phyloP scores from a whole-genome alignment of 1,140 invertebrate species.

The Venustaconcha ellipsiformis region DNA sequence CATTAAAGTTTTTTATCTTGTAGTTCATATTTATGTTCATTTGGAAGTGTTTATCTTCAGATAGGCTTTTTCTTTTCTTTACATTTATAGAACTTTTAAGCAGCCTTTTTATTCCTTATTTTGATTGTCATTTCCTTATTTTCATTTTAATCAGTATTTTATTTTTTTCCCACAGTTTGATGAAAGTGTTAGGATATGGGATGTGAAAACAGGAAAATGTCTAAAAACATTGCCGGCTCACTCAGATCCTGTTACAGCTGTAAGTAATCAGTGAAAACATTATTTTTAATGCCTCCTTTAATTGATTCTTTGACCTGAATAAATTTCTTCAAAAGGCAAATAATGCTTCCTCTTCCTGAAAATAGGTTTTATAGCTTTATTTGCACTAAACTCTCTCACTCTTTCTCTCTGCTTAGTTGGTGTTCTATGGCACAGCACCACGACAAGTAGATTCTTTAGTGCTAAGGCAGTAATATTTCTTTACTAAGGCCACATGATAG shows the following conservation, averaged over 20 bases:
- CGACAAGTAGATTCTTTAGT: too few species aligned
- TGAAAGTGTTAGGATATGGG: constrained; percentile 99
- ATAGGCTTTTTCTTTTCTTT: neutral
- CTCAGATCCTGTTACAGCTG: constrained; percentile 98
- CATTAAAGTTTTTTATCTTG: neutral
- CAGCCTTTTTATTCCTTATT: neutral
- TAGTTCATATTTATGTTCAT: neutral
- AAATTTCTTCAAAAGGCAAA: too few species aligned
- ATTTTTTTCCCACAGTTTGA: constrained; percentile 82
- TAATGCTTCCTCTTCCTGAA: too few species aligned
- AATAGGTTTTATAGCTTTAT: too few species aligned
- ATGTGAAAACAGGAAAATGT: constrained; percentile 99
- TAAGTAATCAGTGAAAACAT: constrained; percentile 52
- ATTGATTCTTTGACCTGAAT: too few species aligned
- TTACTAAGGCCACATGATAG: too few species aligned
- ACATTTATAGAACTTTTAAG: constrained; percentile 6
- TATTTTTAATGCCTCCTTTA: too few species aligned
- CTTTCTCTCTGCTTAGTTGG: too few species aligned
- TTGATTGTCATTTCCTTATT: neutral
- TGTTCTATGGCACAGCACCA: too few species aligned
- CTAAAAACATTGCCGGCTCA: constrained; percentile 98
- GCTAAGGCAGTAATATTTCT: too few species aligned
- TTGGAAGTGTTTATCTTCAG: neutral
- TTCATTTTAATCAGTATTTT: neutral
- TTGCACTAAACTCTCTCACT: too few species aligned